A percentile compares a stretch with the other conserved stretches of the same genome.
Conservation (phyloP, 1,140 invertebrate genomes). For the Leptopilina clavipes region DNA sequence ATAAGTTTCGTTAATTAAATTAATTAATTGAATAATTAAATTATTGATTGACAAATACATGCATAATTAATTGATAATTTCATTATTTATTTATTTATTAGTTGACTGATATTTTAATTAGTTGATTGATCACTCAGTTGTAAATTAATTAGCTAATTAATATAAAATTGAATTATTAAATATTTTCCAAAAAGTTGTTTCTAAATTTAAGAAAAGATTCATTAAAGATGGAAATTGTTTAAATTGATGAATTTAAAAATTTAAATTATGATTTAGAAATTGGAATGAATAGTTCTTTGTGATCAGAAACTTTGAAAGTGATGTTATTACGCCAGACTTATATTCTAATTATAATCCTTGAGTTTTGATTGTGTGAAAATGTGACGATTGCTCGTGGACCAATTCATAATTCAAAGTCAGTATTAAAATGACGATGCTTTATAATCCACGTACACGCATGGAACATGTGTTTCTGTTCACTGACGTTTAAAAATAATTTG, state of each 20-base stretch:
- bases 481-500: background rate
- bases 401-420: conserved; percentile 30
- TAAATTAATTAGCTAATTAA: no score
- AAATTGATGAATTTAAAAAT: background rate
- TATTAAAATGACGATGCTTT: conserved; percentile 5
- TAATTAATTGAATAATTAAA: no score
- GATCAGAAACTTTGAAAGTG: background rate
- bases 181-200: background rate
- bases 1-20: background rate
- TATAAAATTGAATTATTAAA: background rate
- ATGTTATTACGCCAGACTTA: conserved; percentile 5
- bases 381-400: conserved; percentile 16
- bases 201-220: background rate
- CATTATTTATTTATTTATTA: no score
- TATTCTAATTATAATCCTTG: conserved; percentile 27
- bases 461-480: background rate
- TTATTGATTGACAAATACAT: no score
- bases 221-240: background rate
- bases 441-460: background rate
- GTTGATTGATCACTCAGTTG: no score
- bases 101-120: no score
- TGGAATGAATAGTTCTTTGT: conserved; percentile 5
- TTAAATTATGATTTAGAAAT: conserved; percentile 17
- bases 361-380: conserved; percentile 27
- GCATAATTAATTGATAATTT: no score